Evolutionary conservation across 2,113 vertebrate species (phyloP), one percentile per base, ranked within the genome.

Genomic region (Thinocorus orbignyianus): DNA sequence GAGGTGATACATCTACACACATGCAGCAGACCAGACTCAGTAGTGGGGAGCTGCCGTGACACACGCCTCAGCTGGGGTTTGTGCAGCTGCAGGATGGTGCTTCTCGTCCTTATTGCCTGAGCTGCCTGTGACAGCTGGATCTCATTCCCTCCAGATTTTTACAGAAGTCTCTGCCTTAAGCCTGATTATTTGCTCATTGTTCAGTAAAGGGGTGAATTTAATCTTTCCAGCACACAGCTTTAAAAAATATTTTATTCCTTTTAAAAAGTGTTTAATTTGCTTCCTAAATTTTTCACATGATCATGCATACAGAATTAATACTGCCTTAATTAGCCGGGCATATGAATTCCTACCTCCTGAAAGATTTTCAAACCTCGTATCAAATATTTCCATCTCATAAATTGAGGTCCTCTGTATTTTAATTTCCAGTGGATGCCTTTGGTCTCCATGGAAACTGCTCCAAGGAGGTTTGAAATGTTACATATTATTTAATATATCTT

Each of bases 401-500:
- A 0, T 39, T 60, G 64, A 86, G 79, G 81, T 82, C 35, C 39
- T 72, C 82, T 3, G 28, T 94, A 94, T 97, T 98, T 96, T 93
- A 92, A 97, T 97, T 98, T 97, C 89, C 77, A 97, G 58, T 86
- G 69, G 48, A 87, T 94, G 66, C 13, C 90, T 96, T 88, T 82
- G 46, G 92, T 98, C 93, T 87, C 97, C 92, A 97, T 98, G 93
- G 97, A 97, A 98, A 98, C 93, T 61, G 76, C 46, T 97, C 93
- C 89, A 96, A 97, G 94, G 35, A 96, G 79, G 46, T 95, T 97
- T 97, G 95, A 97, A 97, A 95, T 86, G 66, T 77, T 97, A 95
- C 95, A 86, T 96, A 97, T 93, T 97, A 98, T 97, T 97, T 98
- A 97, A 97, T 98, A 95, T 86, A 90, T 95, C 81, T 95, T 93